Evolutionary conservation across 1,140 invertebrate species (phyloP), one percentile per base, ranked within the genome.

Genomic region (Drosophila mojavensis): DNA sequence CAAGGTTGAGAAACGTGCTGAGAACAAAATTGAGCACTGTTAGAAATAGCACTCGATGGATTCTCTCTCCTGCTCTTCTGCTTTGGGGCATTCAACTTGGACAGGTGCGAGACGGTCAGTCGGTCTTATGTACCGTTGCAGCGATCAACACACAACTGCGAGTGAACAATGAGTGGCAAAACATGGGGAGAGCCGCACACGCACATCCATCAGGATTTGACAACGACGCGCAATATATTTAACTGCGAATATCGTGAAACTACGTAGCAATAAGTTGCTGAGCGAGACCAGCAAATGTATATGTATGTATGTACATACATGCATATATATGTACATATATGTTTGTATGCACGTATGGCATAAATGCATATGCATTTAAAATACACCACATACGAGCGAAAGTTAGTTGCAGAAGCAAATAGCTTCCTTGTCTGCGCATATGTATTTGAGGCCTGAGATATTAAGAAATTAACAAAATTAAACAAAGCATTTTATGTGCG

Each of bases 41-140:
- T 20, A 56, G 54, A 20, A 41, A 33, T 33, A 33, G 51, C 30
- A 36, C 51, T 53, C 26, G 11, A 11, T 50, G 5, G 4, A 53
- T 36, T 63, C 20, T 50, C 26, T 60, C 69, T 36, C 41, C 26
- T 45, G 59, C 36, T 39, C 71, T 61, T 78, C 47, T 20, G 65
- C 20, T 60, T 60, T 75, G 69, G 82, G 80, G 65, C 82, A 82
- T 86, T 86, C 71, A 79, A 86, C 79, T 74, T 79, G 61, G 43
- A 77, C 82, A 86, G 82, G 75, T 88, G 75, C 75, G 51, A 61
- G 63, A 69, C 53, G 56, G 65, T 48, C 43, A 60, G 63, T 61
- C 73, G 65, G 48, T 51, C 36, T 33, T 50, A 56, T 78, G 78
- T 77, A 73, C 81, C 74, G 75, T 81, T 54, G 28, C 53, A 28